Conservation (phyloP, 2,113 vertebrate species). For the Sminthopsis crassicaudata region DNA sequence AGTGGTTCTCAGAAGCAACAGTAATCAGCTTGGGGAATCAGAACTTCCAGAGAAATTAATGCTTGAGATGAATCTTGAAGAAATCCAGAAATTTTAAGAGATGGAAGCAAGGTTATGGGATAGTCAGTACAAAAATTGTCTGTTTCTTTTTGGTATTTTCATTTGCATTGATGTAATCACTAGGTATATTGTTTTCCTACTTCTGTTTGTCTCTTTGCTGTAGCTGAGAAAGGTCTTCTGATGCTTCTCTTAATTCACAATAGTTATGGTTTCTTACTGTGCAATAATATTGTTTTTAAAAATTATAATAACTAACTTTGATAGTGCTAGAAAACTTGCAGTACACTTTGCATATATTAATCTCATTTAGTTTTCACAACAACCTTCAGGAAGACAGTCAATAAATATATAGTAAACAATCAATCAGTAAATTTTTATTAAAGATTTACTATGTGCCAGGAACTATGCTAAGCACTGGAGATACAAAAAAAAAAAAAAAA, state of each 20-base stretch:
- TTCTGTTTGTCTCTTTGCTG: neutral
- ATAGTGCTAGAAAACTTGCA: neutral
- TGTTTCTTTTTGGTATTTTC: neutral
- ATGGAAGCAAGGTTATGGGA: neutral
- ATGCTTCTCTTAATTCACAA: neutral
- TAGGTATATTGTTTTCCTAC: neutral
- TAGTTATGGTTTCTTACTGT: too few relatives aligned
- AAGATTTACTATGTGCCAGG: too few relatives aligned
- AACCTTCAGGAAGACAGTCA: neutral
- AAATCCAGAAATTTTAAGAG: neutral
- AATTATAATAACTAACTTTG: neutral
- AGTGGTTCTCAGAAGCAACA: neutral
- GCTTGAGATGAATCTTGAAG: neutral
- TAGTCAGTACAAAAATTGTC: neutral
- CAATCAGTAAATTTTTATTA: too few relatives aligned
- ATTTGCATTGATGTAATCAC: neutral
- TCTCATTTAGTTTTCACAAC: neutral
- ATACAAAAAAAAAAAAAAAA: too few relatives aligned
- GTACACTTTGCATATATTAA: neutral
- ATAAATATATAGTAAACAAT: too few relatives aligned
- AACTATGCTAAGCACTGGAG: too few relatives aligned
- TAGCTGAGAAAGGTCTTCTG: neutral
- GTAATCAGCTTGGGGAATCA: neutral
- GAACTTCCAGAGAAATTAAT: neutral
- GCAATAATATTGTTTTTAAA: neutral